phyloP scores from a whole-genome alignment of 2,113 vertebrate genomes.

The Dasyurus viverrinus region DNA sequence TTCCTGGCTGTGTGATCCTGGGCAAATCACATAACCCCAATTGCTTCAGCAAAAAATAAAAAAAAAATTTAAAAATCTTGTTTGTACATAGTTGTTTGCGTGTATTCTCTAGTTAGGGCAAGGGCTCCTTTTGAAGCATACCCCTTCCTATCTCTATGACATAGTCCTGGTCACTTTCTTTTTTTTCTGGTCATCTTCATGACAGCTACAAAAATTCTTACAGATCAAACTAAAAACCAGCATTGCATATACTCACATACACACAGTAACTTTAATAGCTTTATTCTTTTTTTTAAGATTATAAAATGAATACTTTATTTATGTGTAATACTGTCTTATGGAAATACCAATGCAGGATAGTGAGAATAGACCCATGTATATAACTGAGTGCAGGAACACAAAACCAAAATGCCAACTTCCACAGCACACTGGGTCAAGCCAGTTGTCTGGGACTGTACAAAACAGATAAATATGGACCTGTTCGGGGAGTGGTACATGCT shows the following conservation, averaged over 20 bases:
- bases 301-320: constrained; percentile 76
- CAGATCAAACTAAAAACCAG: background rate
- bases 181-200: no score
- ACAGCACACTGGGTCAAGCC: background rate
- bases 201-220: no score
- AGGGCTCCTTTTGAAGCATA: background rate
- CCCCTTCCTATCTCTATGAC: background rate
- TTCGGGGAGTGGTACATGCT: background rate
- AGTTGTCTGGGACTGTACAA: background rate
- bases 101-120: background rate
- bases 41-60: no score
- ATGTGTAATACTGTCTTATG: constrained; percentile 74
- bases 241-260: background rate
- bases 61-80: background rate
- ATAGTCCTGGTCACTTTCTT: background rate
- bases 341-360: constrained; percentile 66
- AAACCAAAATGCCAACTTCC: background rate
- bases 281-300: constrained; percentile 74
- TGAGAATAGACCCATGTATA: constrained; percentile 32
- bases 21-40: no score
- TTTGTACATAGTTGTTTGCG: background rate
- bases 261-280: constrained; percentile 45
- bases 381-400: background rate
- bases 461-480: background rate
- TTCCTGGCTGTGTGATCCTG: no score